Evolutionary conservation across 2,113 vertebrate genomes (phyloP).

Genomic region (Barbus barbus): DNA sequence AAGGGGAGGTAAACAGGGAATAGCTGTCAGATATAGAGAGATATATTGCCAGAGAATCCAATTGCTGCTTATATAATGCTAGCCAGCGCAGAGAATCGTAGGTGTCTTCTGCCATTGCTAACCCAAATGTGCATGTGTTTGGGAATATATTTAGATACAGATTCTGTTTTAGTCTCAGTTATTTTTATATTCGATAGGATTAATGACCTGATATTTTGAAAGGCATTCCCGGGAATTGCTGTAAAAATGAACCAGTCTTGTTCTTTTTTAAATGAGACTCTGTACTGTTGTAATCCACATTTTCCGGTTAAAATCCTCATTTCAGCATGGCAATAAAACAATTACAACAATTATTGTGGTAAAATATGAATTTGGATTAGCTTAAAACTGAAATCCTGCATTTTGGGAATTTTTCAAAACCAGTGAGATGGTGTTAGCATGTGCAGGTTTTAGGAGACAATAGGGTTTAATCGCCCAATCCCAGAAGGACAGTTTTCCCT

Average conservation of each 20-base stretch:
- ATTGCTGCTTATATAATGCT: slow-evolving; percentile 39
- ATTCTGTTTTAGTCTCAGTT: slow-evolving; percentile 3
- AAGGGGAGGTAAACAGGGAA: slow-evolving; percentile 54
- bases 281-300: neutral
- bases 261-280: neutral
- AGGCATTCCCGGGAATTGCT: neutral
- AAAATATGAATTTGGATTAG: neutral
- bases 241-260: neutral
- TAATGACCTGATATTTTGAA: neutral
- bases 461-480: neutral
- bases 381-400: neutral
- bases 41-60: slow-evolving; percentile 58
- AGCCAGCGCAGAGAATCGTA: slow-evolving; percentile 16
- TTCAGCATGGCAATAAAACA: neutral
- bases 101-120: slow-evolving; percentile 7
- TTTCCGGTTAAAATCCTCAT: neutral
- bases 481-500: neutral
- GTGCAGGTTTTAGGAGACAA: neutral
- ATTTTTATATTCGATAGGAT: neutral
- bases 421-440: neutral
- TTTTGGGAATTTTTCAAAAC: slow-evolving; percentile 6
- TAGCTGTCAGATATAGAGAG: slow-evolving; percentile 64
- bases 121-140: slow-evolving; percentile 14
- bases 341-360: neutral
- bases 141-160: slow-evolving; percentile 16